Evolutionary conservation across 1,140 invertebrate genomes (phyloP), one percentile per base, ranked within the genome.

Genomic region (Microplitis mediator): DNA sequence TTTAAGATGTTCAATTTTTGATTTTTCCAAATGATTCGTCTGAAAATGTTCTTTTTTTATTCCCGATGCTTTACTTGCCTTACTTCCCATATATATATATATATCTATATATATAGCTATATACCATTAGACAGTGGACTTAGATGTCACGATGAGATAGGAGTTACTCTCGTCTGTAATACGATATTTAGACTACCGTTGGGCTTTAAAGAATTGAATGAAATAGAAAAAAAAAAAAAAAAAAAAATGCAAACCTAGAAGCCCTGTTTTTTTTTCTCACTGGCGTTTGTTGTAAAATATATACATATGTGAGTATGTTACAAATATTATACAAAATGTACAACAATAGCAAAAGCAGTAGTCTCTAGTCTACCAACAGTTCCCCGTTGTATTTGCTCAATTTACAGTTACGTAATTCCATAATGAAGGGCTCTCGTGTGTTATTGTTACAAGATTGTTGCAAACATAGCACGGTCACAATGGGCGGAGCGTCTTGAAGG

Each of bases 401-500:
- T 86, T 86, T 85, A 86, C 84, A 85, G 83, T 84, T 86, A 82
- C 79, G 77, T 84, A 83, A 84, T 85, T 84, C 79, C 77, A 80
- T 84, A 84, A 82, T 82, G 80, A 82, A 81, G 79, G 71, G 70
- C 79, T 74, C 69, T 75, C 76, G 75, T 76, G 75, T 74, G 63
- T 78, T 80, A 78, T 75, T 78, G 75, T 74, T 74, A 67, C 71
- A 69, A 69, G 73, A 74, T 79, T 70, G 77, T 81, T 75, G 79
- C 80, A 81, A 79, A 80, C 76, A 82, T 69, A 71, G 60, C 13
- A 51, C 31, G n/a, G 16, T 72, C 34, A 83, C 81, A 77, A 80
- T 80, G 68, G 76, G 52, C 50, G 39, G 35, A 68, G 66, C 65
- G 71, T 76, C 76, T 78, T 78, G 76, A 76, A 68, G 77, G 78